Evolutionary conservation across 2,113 vertebrate genomes (phyloP), one percentile per base, ranked within the genome.

Genomic region (Numenius arquata): DNA sequence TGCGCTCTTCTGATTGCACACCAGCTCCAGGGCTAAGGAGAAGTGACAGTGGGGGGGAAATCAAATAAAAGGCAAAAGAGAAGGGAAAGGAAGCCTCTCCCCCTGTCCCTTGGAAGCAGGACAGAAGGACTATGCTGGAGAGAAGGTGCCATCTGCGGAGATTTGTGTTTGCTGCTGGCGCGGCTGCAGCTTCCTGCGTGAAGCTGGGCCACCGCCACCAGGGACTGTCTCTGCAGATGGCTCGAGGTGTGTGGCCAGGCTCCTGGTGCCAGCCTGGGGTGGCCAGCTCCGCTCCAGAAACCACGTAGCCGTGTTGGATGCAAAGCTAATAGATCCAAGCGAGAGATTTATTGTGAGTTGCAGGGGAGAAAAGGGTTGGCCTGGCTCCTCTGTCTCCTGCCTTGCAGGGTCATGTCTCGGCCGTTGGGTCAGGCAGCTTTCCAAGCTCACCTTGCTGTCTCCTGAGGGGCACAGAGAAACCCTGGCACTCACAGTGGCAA

Each of bases 201-300:
- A 82, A 61, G 40, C 66, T 48, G 66, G 61, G 56, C 40, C 71
- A 43, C 71, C 0, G 1, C 47, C 0, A 7, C 32, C 0, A 1
- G 41, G 66, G 19, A 85, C 62, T 70, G 71, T 83, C 76, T 79
- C 23, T 22, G 32, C 76, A 89, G 89, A 86, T 84, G 89, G 82
- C 73, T 80, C 16, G 5, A 90, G 73, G 62, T 94, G 82, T 80
- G 73, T 95, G 89, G 77, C 77, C 41, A 53, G 30, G 47, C 61
- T 90, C 47, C 41, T 1, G 1, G 34, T 94, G 81, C 73, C 77
- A 92, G 62, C 36, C 47, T 0, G 4, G 58, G 81, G 72, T 87
- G 77, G 67, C 45, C 67, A 84, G 34, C 52, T 83, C 26, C 3
- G 3, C 45, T 94, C 41, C 58, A 92, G 47, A 66, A 92, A 75